Evolutionary conservation across 2,888 invertebrate genomes (phyloP).

Genomic region (Sycophila texana): DNA sequence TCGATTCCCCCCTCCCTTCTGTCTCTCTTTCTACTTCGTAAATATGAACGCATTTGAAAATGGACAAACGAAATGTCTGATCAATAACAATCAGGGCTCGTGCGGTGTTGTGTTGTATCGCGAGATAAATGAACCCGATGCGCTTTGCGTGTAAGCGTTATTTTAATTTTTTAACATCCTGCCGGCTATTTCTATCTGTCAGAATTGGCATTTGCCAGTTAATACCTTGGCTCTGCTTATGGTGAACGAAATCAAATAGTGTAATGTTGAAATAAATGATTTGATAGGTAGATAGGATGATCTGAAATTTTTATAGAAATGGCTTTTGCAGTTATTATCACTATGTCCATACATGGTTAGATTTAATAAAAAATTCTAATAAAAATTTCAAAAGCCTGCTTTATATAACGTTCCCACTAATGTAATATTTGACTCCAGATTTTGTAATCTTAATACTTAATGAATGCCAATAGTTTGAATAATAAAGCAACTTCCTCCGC

Average conservation of each 20-base stretch:
- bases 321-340: too few relatives aligned
- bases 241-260: constrained; percentile 18
- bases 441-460: too few relatives aligned
- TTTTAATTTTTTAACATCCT: constrained; percentile 26
- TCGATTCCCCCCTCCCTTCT: constrained; percentile 14
- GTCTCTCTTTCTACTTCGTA: neutral
- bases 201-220: neutral
- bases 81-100: constrained; percentile 71
- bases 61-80: constrained; percentile 67
- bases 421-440: too few relatives aligned
- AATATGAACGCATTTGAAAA: neutral
- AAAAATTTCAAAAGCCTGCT: too few relatives aligned
- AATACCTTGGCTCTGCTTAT: neutral
- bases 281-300: neutral
- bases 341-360: too few relatives aligned
- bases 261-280: neutral
- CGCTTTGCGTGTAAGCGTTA: constrained; percentile 19
- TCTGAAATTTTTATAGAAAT: neutral
- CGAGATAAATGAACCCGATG: constrained; percentile 45
- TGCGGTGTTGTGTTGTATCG: constrained; percentile 5
- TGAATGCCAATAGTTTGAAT: too few relatives aligned
- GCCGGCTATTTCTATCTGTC: constrained; percentile 10
- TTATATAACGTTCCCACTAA: too few relatives aligned
- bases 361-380: too few relatives aligned
- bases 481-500: too few relatives aligned